These are phyloP conservation scores for Cheirogaleus medius DNA, from an alignment of 2,113 vertebrate genomes.

Conservation along the genomic window DNA sequence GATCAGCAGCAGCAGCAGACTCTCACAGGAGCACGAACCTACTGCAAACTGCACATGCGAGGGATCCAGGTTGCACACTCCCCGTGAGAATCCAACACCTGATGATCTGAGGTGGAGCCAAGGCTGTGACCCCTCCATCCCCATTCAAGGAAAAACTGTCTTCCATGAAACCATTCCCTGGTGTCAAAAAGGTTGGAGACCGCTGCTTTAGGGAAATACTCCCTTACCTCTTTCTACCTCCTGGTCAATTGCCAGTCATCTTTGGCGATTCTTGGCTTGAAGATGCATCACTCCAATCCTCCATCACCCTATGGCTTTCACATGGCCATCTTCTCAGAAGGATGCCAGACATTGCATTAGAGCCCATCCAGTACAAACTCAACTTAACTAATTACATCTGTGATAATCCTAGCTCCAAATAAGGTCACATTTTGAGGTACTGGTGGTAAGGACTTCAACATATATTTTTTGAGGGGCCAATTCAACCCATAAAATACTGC, in stretches of 20 bases:
- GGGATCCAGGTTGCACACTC: no score
- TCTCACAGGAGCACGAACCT: no score
- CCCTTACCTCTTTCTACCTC: background rate
- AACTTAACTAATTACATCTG: background rate
- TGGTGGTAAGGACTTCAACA: background rate
- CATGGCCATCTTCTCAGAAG: background rate
- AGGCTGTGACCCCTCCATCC: no score
- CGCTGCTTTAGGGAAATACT: background rate
- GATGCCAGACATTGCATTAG: background rate
- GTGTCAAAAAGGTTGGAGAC: no score
- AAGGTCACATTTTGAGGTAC: background rate
- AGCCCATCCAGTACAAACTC: background rate
- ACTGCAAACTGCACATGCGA: no score
- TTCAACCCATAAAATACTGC: rapidly evolving
- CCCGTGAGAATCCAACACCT: no score
- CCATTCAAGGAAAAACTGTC: no score
- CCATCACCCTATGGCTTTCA: background rate
- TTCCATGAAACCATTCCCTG: no score
- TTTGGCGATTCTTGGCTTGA: background rate
- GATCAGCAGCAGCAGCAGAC: no score
- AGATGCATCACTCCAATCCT: rapidly evolving
- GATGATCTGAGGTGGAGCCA: no score
- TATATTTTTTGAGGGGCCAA: background rate
- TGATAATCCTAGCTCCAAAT: background rate
- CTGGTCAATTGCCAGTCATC: background rate